A percentile compares a stretch with the other conserved stretches of the same genome.
Evolutionary conservation across 2,113 vertebrate genomes (phyloP).

Genomic region (Cyanoramphus novaezelandiae): DNA sequence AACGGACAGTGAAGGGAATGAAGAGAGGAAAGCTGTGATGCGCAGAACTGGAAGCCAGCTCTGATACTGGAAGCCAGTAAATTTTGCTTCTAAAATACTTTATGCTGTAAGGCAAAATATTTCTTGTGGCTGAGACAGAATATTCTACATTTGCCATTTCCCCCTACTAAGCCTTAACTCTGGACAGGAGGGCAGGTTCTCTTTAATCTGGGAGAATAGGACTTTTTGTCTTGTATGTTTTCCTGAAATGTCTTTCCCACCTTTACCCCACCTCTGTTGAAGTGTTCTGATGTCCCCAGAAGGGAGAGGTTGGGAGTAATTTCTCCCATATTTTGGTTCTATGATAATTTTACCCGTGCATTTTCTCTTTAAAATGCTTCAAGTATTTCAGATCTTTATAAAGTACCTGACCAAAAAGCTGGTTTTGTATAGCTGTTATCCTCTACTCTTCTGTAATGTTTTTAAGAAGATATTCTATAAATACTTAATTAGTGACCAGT

Average conservation of each 20-base stretch:
- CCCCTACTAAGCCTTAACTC: background rate
- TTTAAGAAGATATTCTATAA: background rate
- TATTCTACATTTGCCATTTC: background rate
- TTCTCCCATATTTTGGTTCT: background rate
- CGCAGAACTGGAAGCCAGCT: background rate
- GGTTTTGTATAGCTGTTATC: background rate
- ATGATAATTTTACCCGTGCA: background rate
- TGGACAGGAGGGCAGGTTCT: background rate
- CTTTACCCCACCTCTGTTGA: background rate
- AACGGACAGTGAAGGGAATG: background rate
- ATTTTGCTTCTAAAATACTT: background rate
- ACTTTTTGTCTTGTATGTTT: background rate
- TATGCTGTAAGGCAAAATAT: background rate
- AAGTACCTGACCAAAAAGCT: background rate
- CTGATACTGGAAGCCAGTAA: background rate
- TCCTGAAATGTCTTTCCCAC: background rate
- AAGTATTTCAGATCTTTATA: background rate
- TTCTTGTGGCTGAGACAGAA: background rate
- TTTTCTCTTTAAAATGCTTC: background rate
- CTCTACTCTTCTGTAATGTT: background rate
- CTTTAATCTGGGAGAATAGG: background rate
- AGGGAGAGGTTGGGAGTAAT: background rate
- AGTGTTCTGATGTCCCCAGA: background rate
- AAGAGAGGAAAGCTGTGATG: background rate
- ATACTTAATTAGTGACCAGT: background rate